A percentile compares a stretch with the other conserved stretches of the same genome.
Conservation (phyloP, 2,113 vertebrate species). For the Leptodactylus fuscus region DNA sequence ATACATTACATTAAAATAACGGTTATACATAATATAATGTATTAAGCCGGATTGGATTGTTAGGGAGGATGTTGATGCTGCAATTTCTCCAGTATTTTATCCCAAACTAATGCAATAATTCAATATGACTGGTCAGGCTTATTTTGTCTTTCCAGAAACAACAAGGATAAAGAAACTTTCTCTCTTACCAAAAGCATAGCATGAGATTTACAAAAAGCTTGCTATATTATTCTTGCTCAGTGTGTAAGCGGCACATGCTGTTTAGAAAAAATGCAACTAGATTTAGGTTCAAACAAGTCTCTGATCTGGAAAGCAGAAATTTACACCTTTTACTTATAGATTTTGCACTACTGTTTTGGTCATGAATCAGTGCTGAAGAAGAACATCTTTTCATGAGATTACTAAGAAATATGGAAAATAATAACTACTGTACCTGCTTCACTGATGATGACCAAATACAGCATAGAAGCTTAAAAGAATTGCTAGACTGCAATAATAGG, state of each 20-base stretch:
- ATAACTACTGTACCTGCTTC: conserved; percentile 27
- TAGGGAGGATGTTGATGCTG: background rate
- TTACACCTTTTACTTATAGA: conserved; percentile 32
- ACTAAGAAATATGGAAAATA: conserved; percentile 28
- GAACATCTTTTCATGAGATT: background rate
- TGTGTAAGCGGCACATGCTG: background rate
- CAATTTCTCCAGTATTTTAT: background rate
- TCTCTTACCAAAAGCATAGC: background rate
- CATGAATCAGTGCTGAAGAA: background rate
- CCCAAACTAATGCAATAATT: conserved; percentile 3
- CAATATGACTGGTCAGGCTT: background rate
- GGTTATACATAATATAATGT: background rate
- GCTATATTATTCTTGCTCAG: background rate
- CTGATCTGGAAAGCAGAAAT: background rate
- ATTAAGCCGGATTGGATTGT: background rate
- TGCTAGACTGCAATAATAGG: background rate
- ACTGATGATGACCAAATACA: background rate
- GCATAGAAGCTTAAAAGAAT: conserved; percentile 42
- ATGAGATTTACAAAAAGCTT: conserved; percentile 9
- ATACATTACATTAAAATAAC: background rate
- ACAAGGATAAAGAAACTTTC: conserved; percentile 46
- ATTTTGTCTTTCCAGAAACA: conserved; percentile 48
- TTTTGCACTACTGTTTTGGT: background rate
- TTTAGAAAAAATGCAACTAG: conserved; percentile 24
- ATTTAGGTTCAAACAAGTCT: background rate